Evolutionary conservation across 35 echinoderm and acorn worm species (phyloP).

Genomic region (Holothuria glaberrima): DNA sequence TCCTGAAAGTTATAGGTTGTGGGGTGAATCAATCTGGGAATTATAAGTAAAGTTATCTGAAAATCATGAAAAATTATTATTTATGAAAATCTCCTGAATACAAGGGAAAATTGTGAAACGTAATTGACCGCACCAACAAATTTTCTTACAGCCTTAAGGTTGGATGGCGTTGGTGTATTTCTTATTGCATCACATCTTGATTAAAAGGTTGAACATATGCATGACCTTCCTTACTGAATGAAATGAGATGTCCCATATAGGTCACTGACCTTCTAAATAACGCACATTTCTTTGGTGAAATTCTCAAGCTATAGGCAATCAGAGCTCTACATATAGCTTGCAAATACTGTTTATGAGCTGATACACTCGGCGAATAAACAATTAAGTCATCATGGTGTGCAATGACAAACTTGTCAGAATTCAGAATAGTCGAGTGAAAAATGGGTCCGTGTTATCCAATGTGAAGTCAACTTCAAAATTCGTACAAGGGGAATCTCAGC

Average conservation of each 20-base stretch:
- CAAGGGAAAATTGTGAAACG: conserved; percentile 52
- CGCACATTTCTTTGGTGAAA: conserved; percentile 59
- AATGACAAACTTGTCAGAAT: conserved; percentile 46
- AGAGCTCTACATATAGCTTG: conserved; percentile 8
- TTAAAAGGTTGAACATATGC: conserved; percentile 4
- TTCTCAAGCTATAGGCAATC: conserved; percentile 21
- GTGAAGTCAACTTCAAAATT: background rate
- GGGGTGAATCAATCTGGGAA: too few relatives aligned
- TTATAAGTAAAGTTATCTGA: too few relatives aligned
- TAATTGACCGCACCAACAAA: conserved; percentile 73
- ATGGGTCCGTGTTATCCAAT: background rate
- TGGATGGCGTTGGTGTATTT: conserved; percentile 19
- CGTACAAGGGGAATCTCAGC: background rate
- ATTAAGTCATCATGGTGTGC: conserved; percentile 66
- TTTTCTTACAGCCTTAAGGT: background rate
- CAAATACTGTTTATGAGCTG: conserved; percentile 24
- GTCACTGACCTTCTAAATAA: conserved; percentile 35
- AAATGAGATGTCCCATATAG: conserved; percentile 64
- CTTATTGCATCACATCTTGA: conserved; percentile 52
- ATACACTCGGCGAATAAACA: conserved; percentile 3
- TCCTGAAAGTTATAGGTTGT: too few relatives aligned
- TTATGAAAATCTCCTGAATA: conserved; percentile 40
- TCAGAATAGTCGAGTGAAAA: background rate
- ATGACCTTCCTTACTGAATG: too few relatives aligned
- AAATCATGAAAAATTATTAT: too few relatives aligned